These are phyloP conservation scores for Agonopterix arenella DNA, from an alignment of 2,888 invertebrate species.

Conservation along the genomic window DNA sequence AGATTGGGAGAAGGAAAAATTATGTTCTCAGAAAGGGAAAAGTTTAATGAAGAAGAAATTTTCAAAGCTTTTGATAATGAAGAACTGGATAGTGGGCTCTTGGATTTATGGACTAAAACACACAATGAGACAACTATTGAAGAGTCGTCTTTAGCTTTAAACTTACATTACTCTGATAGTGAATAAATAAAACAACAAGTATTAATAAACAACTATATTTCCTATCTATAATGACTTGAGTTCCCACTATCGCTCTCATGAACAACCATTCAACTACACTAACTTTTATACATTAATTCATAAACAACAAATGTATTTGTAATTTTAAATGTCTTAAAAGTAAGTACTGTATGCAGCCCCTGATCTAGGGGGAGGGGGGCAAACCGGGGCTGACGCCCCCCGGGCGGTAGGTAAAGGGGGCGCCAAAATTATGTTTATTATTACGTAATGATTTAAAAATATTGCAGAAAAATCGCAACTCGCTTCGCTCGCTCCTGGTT, in stretches of 20 bases:
- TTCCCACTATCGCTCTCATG: conserved; percentile 28
- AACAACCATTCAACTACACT: conserved; percentile 19
- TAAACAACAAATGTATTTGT: conserved; percentile 25
- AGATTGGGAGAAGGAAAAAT: conserved; percentile 26
- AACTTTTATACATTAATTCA: conserved; percentile 33
- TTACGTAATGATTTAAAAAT: too few relatives aligned
- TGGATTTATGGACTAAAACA: conserved; percentile 46
- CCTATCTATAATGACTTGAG: conserved; percentile 56
- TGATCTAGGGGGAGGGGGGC: too few relatives aligned
- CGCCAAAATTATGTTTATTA: too few relatives aligned
- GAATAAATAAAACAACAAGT: conserved; percentile 37
- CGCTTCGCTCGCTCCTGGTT: too few relatives aligned
- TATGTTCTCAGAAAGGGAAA: conserved; percentile 11
- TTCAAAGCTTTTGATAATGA: conserved; percentile 41
- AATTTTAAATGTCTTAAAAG: conserved; percentile 16
- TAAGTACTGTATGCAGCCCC: too few relatives aligned
- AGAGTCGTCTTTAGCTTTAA: conserved; percentile 8
- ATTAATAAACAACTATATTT: conserved; percentile 60
- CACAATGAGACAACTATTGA: conserved; percentile 14
- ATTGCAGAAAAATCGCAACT: too few relatives aligned
- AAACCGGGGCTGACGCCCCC: too few relatives aligned
- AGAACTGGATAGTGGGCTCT: conserved; percentile 45
- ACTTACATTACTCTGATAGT: conserved; percentile 12
- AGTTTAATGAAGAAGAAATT: conserved; percentile 48
- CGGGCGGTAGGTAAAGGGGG: too few relatives aligned